Conservation (phyloP, 2,113 vertebrate genomes). For the Lamprotornis superbus region DNA sequence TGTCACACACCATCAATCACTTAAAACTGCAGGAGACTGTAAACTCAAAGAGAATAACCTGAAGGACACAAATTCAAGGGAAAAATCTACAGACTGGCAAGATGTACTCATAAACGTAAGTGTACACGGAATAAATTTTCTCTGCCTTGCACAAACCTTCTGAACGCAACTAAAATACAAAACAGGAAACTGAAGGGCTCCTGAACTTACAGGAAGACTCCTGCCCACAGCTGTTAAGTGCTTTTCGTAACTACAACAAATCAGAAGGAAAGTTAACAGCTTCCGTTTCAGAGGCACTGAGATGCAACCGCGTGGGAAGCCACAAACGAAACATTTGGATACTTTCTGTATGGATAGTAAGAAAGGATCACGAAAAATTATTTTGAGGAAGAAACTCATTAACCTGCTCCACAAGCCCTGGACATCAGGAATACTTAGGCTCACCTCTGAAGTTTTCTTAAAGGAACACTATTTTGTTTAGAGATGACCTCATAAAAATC, state of each 20-base stretch:
- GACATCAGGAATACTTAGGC: neutral
- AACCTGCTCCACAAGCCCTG: neutral
- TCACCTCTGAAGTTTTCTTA: neutral
- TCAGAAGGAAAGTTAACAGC: neutral
- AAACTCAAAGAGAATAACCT: neutral
- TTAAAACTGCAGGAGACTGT: neutral
- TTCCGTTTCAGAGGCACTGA: neutral
- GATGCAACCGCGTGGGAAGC: neutral
- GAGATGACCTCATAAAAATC: neutral
- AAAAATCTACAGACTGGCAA: neutral
- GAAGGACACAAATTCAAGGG: neutral
- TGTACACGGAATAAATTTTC: rapidly evolving
- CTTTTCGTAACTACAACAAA: neutral
- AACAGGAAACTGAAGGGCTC: neutral
- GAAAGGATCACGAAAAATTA: neutral
- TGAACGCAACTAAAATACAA: neutral
- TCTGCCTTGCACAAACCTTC: neutral
- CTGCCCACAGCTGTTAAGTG: neutral
- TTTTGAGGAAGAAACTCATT: neutral
- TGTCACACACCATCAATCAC: neutral
- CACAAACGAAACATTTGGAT: neutral
- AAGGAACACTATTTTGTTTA: neutral
- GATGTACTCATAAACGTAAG: neutral
- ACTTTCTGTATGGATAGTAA: neutral
- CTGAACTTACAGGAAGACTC: neutral